phyloP scores from a whole-genome alignment of 1,140 invertebrate species.

The Chironomus tepperi region DNA sequence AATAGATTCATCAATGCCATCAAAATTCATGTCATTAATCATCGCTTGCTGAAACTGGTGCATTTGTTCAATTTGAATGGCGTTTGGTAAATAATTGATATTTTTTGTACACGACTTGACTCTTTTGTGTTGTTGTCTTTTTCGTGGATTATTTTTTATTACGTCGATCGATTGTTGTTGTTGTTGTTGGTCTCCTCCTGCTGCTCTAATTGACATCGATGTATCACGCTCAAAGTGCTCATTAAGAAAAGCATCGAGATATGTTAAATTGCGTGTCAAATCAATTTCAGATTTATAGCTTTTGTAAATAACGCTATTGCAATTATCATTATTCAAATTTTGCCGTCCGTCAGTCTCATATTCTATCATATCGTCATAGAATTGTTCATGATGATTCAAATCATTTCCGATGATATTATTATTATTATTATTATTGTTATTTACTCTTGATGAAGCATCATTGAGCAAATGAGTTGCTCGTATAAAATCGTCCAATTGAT shows the following conservation, averaged over 20 bases:
- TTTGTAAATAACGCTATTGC: slow-evolving; percentile 32
- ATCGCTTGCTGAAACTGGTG: not conserved
- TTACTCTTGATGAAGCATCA: not conserved
- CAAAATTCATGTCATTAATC: slow-evolving; percentile 20
- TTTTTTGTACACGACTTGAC: slow-evolving; percentile 31
- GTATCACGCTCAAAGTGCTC: slow-evolving; percentile 34
- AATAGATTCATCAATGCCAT: slow-evolving; percentile 20
- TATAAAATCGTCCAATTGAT: slow-evolving; percentile 21
- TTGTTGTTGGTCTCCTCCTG: not conserved
- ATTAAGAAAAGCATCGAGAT: slow-evolving; percentile 37
- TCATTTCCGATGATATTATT: not conserved
- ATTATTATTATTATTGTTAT: too few relatives aligned
- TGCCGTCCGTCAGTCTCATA: not conserved
- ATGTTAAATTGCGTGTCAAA: slow-evolving; percentile 38
- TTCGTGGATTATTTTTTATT: slow-evolving; percentile 25
- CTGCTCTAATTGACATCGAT: too few relatives aligned
- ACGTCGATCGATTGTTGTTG: slow-evolving; percentile 20
- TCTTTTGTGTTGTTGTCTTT: slow-evolving; percentile 30
- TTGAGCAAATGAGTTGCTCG: not conserved
- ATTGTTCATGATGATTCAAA: not conserved
- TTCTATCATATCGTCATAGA: not conserved
- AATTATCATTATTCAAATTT: not conserved
- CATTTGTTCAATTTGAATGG: not conserved
- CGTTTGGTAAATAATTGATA: slow-evolving; percentile 11
- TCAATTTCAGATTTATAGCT: slow-evolving; percentile 40